Evolutionary conservation across 1,140 invertebrate genomes (phyloP), one percentile per base, ranked within the genome.

Genomic region (Gryon sp.): DNA sequence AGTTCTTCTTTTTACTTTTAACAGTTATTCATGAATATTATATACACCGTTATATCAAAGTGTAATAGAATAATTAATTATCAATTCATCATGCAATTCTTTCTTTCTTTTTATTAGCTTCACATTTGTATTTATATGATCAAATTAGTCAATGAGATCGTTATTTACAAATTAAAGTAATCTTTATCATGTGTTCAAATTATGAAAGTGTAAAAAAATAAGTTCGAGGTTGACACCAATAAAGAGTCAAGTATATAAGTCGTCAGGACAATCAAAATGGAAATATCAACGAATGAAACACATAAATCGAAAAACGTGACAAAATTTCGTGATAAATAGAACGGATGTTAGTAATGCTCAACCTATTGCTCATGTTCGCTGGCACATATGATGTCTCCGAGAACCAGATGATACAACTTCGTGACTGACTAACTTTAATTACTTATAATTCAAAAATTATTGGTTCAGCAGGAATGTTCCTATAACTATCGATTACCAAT

Each of bases 291-390:
- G 41, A 59, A 41, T 48, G 59, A 57, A 45, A 59, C 22, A 16
- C 28, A 38, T 59, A 36, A 63, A 73, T 50, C 43, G 19, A 11
- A 30, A 14, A 18, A 73, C 69, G 59, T 73, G 50, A 73, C 26
- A 28, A 50, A 63, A 63, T 45, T 73, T 7, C 36, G 8, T 24
- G 36, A 73, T 41, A 15, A 34, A 57, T 41, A 8, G 12, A 1
- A 48, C 12, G 24, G 7, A 22, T 18, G 38, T 48, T 63, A 24
- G 59, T 30, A 28, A 50, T 57, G 50, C 48, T 72, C 48, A 55
- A 46, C 28, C 36, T 28, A 52, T 5, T 14, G 16, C 15, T 69
- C 50, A 48, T 40, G 32, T 40, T 57, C 12, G 8, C 8, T 15
- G 38, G 14, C 18, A 68, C 45, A 46, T 30, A 20, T 60, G 28